Evolutionary conservation across 2,797 vertebrate species (phyloP).

Genomic region (Propithecus perrieri): DNA sequence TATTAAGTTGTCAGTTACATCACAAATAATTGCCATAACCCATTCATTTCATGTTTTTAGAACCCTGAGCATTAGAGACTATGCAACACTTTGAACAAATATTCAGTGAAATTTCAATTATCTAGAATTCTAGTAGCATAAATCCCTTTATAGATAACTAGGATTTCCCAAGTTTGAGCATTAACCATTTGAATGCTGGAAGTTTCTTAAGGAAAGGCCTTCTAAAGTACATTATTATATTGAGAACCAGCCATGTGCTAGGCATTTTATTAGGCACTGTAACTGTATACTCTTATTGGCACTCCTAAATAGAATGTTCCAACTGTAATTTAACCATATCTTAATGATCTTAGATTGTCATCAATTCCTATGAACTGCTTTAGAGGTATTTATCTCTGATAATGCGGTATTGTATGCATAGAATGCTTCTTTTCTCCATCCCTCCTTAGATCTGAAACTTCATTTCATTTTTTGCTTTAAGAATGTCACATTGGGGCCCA

Average conservation of each 20-base stretch:
- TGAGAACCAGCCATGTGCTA: not conserved
- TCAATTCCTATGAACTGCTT: not conserved
- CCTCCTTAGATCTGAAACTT: not conserved
- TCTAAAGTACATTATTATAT: not conserved
- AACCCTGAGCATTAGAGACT: not conserved
- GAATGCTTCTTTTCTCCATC: not conserved
- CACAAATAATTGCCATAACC: conserved; percentile 51
- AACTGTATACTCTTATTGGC: not conserved
- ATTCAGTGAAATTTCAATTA: conserved; percentile 43
- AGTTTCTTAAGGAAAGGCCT: not conserved
- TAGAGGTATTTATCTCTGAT: not conserved
- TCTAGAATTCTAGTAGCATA: not conserved
- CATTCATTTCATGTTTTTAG: conserved; percentile 53
- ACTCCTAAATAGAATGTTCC: not conserved
- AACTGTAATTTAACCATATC: not conserved
- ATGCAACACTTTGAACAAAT: conserved; percentile 40
- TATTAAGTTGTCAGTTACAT: conserved; percentile 50
- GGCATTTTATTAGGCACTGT: not conserved
- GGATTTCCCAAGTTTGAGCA: not conserved
- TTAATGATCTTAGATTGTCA: not conserved
- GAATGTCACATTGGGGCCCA: not conserved
- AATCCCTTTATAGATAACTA: not conserved
- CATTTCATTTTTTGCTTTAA: not conserved
- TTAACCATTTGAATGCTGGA: conserved; percentile 6
- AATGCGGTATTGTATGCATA: not conserved